These are phyloP conservation scores for Theonella swinhoei DNA, from an alignment of 37 sponge, comb jelly and placozoan species.

Conservation along the genomic window DNA sequence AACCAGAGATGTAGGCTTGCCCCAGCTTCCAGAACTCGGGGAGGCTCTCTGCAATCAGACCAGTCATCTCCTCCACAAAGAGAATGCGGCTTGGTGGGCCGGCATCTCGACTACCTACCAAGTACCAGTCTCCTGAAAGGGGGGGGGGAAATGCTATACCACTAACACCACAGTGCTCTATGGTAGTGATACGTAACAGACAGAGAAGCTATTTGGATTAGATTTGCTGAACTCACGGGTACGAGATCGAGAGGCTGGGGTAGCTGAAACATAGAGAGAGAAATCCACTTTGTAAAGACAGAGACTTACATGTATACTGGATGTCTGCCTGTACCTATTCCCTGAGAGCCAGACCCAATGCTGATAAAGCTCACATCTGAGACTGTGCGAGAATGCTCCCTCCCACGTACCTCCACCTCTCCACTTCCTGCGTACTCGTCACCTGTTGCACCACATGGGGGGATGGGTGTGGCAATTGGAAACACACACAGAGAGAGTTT, in stretches of 20 bases:
- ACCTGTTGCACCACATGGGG: background rate
- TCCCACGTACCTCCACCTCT: background rate
- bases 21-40: constrained; percentile 90
- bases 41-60: constrained; percentile 59
- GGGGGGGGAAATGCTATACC: background rate
- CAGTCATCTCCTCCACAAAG: constrained; percentile 88
- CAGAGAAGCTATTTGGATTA: no score
- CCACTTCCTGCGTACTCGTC: constrained; percentile 2
- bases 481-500: background rate
- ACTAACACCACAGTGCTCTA: no score
- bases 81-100: constrained; percentile 70
- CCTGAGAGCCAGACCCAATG: constrained; percentile 17
- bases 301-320: background rate
- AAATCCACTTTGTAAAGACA: background rate
- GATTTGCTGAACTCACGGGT: background rate
- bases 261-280: background rate
- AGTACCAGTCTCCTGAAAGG: background rate
- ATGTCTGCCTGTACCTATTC: background rate
- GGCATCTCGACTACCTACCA: background rate
- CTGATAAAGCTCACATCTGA: constrained; percentile 58
- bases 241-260: background rate
- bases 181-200: no score
- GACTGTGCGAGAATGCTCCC: constrained; percentile 38
- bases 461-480: background rate
- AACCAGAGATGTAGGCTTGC: constrained; percentile 70